Evolutionary conservation across 2,797 vertebrate species (phyloP).

Genomic region (Pagetopsis macropterus): DNA sequence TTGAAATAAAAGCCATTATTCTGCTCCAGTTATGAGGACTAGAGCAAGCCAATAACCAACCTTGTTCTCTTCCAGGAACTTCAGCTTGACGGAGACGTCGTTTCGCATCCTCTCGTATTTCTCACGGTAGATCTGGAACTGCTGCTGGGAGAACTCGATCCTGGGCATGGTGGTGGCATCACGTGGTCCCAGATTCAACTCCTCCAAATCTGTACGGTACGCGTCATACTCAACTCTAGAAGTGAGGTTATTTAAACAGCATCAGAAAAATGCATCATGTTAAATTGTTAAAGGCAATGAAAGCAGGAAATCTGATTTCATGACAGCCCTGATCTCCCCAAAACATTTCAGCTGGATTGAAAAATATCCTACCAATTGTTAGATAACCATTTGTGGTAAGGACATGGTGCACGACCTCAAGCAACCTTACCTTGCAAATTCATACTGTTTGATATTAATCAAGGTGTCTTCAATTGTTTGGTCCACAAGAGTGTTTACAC

Average conservation of each 20-base stretch:
- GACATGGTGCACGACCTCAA: not conserved
- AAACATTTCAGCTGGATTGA: no score
- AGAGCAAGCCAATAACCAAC: slow-evolving; percentile 68
- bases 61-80: slow-evolving; percentile 99
- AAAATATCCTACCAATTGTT: not conserved
- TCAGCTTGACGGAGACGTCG: slow-evolving; percentile 94
- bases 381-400: not conserved
- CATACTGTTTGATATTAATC: slow-evolving; percentile 97
- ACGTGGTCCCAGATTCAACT: slow-evolving; percentile 95
- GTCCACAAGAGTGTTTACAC: slow-evolving; percentile 95
- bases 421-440: slow-evolving; percentile 94
- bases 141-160: slow-evolving; percentile 94
- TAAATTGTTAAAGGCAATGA: no score
- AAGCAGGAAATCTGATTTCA: no score
- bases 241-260: not conserved
- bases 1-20: not conserved
- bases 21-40: not conserved
- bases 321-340: no score
- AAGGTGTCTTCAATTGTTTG: slow-evolving; percentile 99
- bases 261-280: not conserved
- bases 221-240: slow-evolving; percentile 95
- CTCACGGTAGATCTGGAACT: slow-evolving; percentile 94
- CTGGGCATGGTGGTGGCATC: slow-evolving; percentile 93
- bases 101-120: slow-evolving; percentile 97
- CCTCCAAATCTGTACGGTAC: slow-evolving; percentile 96